Base-by-base conservation (phyloP, 2,888 invertebrate species). In the Heliconius cydno region DNA sequence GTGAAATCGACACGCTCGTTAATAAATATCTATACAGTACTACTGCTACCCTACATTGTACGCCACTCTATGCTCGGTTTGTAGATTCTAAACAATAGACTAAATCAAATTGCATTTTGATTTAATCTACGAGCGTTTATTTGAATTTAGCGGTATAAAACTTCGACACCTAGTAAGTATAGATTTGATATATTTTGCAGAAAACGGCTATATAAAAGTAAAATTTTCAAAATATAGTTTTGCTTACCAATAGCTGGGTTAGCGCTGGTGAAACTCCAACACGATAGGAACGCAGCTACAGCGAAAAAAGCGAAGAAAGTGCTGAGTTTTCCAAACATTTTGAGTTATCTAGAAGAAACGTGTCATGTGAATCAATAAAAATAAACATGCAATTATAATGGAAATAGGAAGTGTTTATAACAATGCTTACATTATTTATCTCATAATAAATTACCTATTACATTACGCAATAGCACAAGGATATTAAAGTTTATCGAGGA, bases 181-280 rank as follows among this genome's bases (percentile, higher is more conserved):
- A 6, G 0, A 52, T n/a, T n/a, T n/a, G n/a, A n/a, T 65, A 65
- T 28, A 7, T 28, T 28, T 28, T 28, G 15, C 30, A 65, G 19
- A 30, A n/a, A n/a, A 65, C 30, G 28, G 65, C 65, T 28, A 30
- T 30, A 28, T 15, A 28, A 25, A 65, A 65, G 25, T 52, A 63
- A 38, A 38, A 38, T 41, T 38, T 68, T n/a, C 12, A 3, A 70
- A 46, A 25, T 70, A 19, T 70, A 65, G 15, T 75, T 73, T 77
- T 46, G 86, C 92, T 92, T 87, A 94, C 94, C 94, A 76, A 94
- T 94, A 77, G 94, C 94, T 34, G 94, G 94, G 82, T 88, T 93
- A 83, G 91, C 88, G 67, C 84, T 82, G 66, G 89, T 89, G 77
- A 84, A 79, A 22, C 87, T 89, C 52, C 91, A 84, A 84, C 87